Conservation (phyloP, 2,888 invertebrate species). For the Pimpla rufipes region DNA sequence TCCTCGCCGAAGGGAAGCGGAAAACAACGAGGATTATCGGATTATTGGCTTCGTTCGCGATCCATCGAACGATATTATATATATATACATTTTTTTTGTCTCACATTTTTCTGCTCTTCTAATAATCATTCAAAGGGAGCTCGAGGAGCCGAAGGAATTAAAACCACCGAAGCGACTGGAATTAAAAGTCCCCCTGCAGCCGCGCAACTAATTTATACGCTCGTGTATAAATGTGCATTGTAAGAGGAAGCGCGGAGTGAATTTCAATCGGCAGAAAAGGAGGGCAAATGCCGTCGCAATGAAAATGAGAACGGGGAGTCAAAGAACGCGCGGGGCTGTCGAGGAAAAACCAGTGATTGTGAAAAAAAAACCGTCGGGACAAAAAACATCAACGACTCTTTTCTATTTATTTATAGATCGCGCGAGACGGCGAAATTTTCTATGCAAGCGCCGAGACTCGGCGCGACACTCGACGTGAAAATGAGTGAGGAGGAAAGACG, state of each 20-base stretch:
- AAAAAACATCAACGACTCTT: neutral
- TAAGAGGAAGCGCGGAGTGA: neutral
- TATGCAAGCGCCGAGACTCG: neutral
- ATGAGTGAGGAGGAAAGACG: neutral
- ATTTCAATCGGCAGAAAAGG: constrained; percentile 26
- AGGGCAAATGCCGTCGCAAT: neutral
- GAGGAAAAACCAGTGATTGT: constrained; percentile 8
- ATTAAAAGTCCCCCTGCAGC: constrained; percentile 9
- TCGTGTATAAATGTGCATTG: neutral
- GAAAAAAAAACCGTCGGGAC: neutral
- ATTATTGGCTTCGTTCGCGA: neutral
- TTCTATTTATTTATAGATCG: neutral
- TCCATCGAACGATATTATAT: neutral
- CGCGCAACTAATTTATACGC: neutral
- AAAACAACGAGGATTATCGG: constrained; percentile 16
- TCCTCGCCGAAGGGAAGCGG: neutral
- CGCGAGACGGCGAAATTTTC: constrained; percentile 5
- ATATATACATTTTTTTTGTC: neutral
- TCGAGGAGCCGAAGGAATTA: neutral
- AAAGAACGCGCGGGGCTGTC: neutral
- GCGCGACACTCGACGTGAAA: neutral
- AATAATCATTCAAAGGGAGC: constrained; percentile 31
- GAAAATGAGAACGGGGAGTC: neutral
- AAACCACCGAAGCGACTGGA: neutral
- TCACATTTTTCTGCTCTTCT: neutral